phyloP scores from a whole-genome alignment of 2,888 invertebrate genomes.

The Acholoe squamosa region DNA sequence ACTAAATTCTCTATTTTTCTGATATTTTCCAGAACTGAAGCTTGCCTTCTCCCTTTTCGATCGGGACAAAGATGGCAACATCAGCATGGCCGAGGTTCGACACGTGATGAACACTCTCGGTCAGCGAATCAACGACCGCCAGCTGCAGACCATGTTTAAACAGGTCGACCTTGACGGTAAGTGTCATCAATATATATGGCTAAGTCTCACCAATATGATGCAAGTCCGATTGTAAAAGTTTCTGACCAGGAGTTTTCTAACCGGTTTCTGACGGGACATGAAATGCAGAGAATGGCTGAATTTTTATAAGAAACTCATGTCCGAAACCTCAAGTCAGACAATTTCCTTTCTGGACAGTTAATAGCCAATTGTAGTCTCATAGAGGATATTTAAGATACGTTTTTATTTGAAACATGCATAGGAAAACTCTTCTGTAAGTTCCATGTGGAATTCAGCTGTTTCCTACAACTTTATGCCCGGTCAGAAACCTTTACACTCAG shows the following conservation, averaged over 20 bases:
- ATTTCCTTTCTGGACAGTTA: too few relatives aligned
- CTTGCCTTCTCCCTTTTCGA: constrained; percentile 69
- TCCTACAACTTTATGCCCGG: too few relatives aligned
- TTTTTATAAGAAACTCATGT: too few relatives aligned
- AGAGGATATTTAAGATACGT: too few relatives aligned
- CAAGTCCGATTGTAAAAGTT: neutral
- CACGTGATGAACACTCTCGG: constrained; percentile 67
- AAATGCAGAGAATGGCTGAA: too few relatives aligned
- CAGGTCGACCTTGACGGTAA: constrained; percentile 69
- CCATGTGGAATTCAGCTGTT: too few relatives aligned
- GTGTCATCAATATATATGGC: constrained; percentile 53
- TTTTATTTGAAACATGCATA: too few relatives aligned
- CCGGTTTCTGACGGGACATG: neutral
- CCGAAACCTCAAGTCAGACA: too few relatives aligned
- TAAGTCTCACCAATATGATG: too few relatives aligned
- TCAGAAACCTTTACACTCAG: too few relatives aligned
- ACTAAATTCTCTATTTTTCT: neutral
- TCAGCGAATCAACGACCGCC: constrained; percentile 61
- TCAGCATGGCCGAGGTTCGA: constrained; percentile 66
- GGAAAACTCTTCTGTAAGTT: too few relatives aligned
- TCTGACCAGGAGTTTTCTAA: neutral
- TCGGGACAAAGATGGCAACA: constrained; percentile 68
- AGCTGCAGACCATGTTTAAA: constrained; percentile 66
- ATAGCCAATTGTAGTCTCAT: too few relatives aligned
- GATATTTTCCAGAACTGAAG: constrained; percentile 67